These are phyloP conservation scores for Leucoraja ocellata DNA, from an alignment of 2,797 vertebrate genomes.

Conservation along the genomic window DNA sequence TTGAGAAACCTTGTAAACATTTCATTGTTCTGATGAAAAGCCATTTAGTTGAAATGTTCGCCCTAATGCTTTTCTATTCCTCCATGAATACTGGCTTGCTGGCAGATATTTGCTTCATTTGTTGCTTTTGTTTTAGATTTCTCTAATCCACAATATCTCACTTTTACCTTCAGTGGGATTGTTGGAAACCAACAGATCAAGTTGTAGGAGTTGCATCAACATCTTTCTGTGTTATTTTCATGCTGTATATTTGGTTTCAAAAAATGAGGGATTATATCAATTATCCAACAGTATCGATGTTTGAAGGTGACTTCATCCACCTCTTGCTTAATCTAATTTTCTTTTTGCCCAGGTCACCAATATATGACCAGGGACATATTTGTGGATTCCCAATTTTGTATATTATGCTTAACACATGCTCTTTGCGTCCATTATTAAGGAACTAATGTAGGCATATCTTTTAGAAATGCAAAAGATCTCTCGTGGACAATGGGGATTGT, in stretches of 20 bases:
- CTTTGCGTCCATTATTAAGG: neutral
- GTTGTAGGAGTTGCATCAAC: neutral
- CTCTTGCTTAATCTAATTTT: neutral
- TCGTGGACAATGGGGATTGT: neutral
- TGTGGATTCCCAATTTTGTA: neutral
- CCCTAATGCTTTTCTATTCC: too few relatives aligned
- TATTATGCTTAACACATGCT: neutral
- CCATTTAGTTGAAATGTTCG: too few relatives aligned
- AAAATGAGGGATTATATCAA: neutral
- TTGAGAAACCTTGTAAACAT: too few relatives aligned
- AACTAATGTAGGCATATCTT: neutral
- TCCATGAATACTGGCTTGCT: too few relatives aligned
- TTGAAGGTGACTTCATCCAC: too few relatives aligned
- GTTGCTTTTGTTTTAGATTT: too few relatives aligned
- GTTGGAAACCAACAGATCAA: neutral
- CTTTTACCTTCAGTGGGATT: neutral
- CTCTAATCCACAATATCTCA: too few relatives aligned
- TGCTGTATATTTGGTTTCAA: neutral
- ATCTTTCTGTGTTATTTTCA: neutral
- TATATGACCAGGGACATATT: neutral
- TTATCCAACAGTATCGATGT: neutral
- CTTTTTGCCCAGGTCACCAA: neutral
- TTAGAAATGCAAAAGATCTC: neutral
- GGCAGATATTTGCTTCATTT: too few relatives aligned
- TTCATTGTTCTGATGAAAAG: too few relatives aligned